A percentile compares a stretch with the other conserved stretches of the same genome.
phyloP scores from a whole-genome alignment of 2,797 vertebrate genomes.

The Urocyon cinereoargenteus region DNA sequence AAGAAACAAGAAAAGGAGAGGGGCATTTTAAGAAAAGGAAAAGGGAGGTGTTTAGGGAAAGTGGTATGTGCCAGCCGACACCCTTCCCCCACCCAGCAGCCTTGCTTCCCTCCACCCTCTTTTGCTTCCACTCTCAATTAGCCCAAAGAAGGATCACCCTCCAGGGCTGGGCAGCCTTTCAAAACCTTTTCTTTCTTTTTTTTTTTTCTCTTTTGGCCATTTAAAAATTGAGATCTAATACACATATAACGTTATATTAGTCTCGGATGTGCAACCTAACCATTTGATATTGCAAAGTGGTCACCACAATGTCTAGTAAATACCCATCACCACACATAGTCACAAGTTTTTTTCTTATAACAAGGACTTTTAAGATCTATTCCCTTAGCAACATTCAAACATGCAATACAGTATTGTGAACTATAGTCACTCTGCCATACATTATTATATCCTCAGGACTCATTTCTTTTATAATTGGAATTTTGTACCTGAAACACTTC shows the following conservation, averaged over 20 bases:
- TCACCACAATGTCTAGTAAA: neutral
- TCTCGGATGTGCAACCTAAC: neutral
- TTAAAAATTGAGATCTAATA: neutral
- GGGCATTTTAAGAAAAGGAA: neutral
- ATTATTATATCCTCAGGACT: neutral
- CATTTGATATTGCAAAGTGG: neutral
- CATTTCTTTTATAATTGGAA: neutral
- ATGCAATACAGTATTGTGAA: neutral
- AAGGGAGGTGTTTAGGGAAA: neutral
- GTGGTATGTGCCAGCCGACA: too few species aligned
- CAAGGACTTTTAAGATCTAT: neutral
- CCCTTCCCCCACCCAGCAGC: too few species aligned
- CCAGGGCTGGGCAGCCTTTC: neutral
- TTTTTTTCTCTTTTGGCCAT: neutral
- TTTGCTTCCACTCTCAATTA: neutral
- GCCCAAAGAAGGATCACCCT: neutral
- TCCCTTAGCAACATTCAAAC: neutral
- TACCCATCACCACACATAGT: neutral
- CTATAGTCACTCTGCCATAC: neutral
- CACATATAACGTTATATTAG: neutral
- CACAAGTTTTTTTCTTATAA: neutral
- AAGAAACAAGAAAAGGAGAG: neutral
- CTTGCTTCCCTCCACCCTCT: neutral
- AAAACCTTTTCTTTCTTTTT: neutral
- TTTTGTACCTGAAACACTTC: neutral